Evolutionary conservation across 2,797 vertebrate species (phyloP), one percentile per base, ranked within the genome.

Genomic region (Aeoliscus strigatus): DNA sequence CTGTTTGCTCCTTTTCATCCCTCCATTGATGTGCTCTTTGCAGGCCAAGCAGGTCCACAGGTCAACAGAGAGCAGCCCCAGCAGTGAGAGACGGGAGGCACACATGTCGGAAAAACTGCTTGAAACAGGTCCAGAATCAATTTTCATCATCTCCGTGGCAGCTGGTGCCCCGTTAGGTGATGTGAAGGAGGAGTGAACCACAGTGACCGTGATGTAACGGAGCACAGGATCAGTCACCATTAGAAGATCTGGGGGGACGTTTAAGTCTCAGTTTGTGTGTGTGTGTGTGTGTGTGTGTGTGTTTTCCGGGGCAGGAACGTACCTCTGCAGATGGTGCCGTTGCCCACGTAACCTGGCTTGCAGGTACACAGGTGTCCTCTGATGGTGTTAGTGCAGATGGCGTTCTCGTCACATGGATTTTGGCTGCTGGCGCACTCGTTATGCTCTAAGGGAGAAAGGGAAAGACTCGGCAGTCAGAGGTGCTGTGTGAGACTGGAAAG

Each of bases 361-460:
- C 94, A 96, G 82, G 91, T 94, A 62, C 94, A 97, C 86, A 90
- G 90, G 63, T 96, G 93, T 40, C 94, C 93, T 64, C 88, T 82
- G 75, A 96, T 84, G 14, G 92, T 91, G 77, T 94, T 96, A 25
- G 92, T 92, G 69, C 94, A 97, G 86, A 96, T 94, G 55, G 94
- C 93, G 0, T 92, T 94, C 63, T 88, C 80, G 17, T 96, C 91
- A 51, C 94, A 96, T 58, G 63, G 79, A 63, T 86, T 89, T 57
- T 80, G 80, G 40, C 82, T 51, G 0, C 78, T 85, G 63, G 89
- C 83, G 32, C 94, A 97, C 57, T 96, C 93, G 8, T 97, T 92
- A 0, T 90, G 92, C 62, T 97, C 94, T 97, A 62, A 33, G 51
- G 55, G 39, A 39, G 55, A 41, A 17, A 69, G 0, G 50, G 34